Conservation (phyloP, 2,113 vertebrate genomes). For the Oostethus manadensis region DNA sequence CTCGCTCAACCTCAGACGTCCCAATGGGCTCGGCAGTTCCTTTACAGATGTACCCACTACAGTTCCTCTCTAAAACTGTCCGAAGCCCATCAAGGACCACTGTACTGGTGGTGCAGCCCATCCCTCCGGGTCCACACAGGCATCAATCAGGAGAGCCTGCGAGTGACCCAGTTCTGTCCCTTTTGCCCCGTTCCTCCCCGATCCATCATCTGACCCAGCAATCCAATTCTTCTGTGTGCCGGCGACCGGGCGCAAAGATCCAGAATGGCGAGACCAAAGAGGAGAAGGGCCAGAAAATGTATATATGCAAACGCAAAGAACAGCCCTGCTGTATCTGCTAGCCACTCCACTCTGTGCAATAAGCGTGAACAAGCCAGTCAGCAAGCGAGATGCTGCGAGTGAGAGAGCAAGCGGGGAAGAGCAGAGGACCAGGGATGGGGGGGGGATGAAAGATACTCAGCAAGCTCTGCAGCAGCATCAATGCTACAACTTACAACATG, state of each 20-base stretch:
- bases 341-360: slow-evolving; percentile 29
- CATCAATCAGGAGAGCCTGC: slow-evolving; percentile 68
- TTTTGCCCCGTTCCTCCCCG: slow-evolving; percentile 25
- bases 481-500: slow-evolving; percentile 55
- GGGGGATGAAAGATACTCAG: slow-evolving; percentile 60
- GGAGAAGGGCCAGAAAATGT: slow-evolving; percentile 8
- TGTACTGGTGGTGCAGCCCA: slow-evolving; percentile 94
- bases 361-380: slow-evolving; percentile 50
- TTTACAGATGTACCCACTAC: slow-evolving; percentile 88
- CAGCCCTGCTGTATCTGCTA: slow-evolving; percentile 32
- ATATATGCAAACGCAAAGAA: slow-evolving; percentile 17
- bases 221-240: slow-evolving; percentile 23
- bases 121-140: slow-evolving; percentile 70
- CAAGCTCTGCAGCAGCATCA: slow-evolving; percentile 73
- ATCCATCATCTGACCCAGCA: slow-evolving; percentile 47
- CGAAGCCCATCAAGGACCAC: slow-evolving; percentile 89
- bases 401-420: slow-evolving; percentile 43
- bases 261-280: slow-evolving; percentile 13
- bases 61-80: slow-evolving; percentile 89
- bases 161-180: slow-evolving; percentile 50
- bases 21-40: slow-evolving; percentile 80
- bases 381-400: slow-evolving; percentile 45
- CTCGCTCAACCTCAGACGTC: slow-evolving; percentile 77
- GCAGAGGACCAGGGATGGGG: slow-evolving; percentile 39
- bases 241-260: slow-evolving; percentile 21